Conservation (phyloP, 2,888 invertebrate species). For the Acleris literana region DNA sequence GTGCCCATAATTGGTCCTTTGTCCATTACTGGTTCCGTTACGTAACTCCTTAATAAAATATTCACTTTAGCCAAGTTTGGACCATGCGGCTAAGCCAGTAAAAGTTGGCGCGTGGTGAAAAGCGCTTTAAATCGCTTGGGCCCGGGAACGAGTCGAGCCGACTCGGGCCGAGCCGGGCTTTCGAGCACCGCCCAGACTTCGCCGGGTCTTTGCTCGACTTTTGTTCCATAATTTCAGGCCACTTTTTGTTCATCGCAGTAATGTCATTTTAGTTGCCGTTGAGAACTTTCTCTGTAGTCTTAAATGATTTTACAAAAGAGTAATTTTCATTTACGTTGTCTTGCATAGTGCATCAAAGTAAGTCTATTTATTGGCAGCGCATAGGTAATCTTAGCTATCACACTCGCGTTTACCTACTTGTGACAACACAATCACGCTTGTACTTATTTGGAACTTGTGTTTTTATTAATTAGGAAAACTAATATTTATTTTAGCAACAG, state of each 20-base stretch:
- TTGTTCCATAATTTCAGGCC: slow-evolving; percentile 27
- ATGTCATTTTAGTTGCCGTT: slow-evolving; percentile 10
- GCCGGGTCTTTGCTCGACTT: slow-evolving; percentile 13
- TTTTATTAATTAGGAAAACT: no score
- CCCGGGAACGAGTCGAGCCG: slow-evolving; percentile 17
- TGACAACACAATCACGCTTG: no score
- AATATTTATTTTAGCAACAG: no score
- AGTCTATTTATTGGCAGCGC: no score
- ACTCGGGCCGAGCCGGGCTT: slow-evolving; percentile 19
- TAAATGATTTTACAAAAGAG: neutral
- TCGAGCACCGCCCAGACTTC: slow-evolving; percentile 17
- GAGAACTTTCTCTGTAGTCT: neutral
- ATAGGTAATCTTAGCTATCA: no score
- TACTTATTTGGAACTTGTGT: no score
- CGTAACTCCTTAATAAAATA: neutral
- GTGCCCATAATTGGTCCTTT: no score
- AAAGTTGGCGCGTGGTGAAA: slow-evolving; percentile 26
- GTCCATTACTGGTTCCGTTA: no score
- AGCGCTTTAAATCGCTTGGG: slow-evolving; percentile 33
- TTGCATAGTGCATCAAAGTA: neutral
- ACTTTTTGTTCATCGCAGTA: slow-evolving; percentile 29
- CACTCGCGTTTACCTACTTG: no score
- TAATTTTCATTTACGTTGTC: neutral
- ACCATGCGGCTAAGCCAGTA: slow-evolving; percentile 15
- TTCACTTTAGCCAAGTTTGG: slow-evolving; percentile 5